Conservation (phyloP, 2,113 vertebrate species). For the Oreocharis arfaki region DNA sequence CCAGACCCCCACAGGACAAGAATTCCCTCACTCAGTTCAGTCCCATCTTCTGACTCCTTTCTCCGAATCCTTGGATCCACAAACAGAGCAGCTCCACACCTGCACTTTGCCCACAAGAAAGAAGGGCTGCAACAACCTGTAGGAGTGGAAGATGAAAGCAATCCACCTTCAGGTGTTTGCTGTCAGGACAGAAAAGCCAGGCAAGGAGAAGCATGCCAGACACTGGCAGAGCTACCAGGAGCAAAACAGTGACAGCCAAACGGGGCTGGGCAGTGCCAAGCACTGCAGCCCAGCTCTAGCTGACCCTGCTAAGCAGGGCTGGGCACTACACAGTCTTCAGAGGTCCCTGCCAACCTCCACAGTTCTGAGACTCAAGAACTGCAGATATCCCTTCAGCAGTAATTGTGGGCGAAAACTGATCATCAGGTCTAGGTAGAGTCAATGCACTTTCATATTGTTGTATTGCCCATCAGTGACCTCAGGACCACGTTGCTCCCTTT, state of each 20-base stretch:
- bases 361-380: neutral
- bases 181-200: neutral
- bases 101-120: neutral
- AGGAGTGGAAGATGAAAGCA: neutral
- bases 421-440: neutral
- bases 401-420: neutral
- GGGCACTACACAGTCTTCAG: neutral
- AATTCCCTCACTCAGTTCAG: neutral
- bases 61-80: neutral
- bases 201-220: neutral
- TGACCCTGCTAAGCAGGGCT: neutral
- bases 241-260: neutral
- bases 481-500: neutral
- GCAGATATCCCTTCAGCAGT: neutral
- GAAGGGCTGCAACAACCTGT: neutral
- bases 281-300: neutral
- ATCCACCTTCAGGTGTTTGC: neutral
- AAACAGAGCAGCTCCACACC: neutral
- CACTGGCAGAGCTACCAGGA: neutral
- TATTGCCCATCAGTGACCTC: neutral
- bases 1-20: neutral
- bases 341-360: neutral
- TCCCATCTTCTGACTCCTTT: neutral
- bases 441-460: neutral
- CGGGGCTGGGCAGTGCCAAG: fast-evolving